Base-by-base conservation (phyloP, 2,113 vertebrate genomes). In the Capreolus pygargus region DNA sequence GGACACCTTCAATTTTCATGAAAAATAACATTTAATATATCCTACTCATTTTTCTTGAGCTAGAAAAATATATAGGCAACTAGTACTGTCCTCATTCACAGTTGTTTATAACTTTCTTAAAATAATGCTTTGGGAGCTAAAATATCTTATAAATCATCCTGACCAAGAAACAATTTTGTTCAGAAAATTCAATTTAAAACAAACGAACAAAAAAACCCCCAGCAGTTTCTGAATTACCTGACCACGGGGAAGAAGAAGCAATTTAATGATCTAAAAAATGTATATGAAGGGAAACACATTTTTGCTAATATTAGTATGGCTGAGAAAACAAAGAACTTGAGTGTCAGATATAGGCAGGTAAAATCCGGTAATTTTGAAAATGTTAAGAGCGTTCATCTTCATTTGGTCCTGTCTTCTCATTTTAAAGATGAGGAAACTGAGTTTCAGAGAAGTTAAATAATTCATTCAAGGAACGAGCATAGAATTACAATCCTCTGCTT, bases 111-210 rank as follows among this genome's bases (percentile, higher is more conserved):
- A 94, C n/a, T 96, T 96, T 93, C 87, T 97, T 92, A 95, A 98
- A 97, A 94, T 54, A 97, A 97, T 91, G 95, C 94, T 95, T 96
- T 97, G 50, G 93, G 93, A 88, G 95, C 55, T 97, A 95, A 97
- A 96, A 93, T 95, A 96, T 93, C 60, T 96, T 97, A 96, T 96
- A 97, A 95, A 95, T 98, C 96, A 97, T 97, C 50, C 89, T 84
- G 61, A 82, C 61, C 78, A 90, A 97, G 86, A 97, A 97, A 95
- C 88, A 94, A 93, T 97, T 97, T 97, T 98, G 94, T 93, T 96
- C 45, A 96, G 91, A 96, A 97, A 96, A 97, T 95, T 97, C 96
- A 98, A 96, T 97, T 97, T 96, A 95, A 97, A 94, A 85, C 64
- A 82, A 88, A 93, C 47, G 13, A 50, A 50, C 47, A 50, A 50